These are phyloP conservation scores for Mantis religiosa DNA, from an alignment of 2,888 invertebrate genomes.

Conservation along the genomic window DNA sequence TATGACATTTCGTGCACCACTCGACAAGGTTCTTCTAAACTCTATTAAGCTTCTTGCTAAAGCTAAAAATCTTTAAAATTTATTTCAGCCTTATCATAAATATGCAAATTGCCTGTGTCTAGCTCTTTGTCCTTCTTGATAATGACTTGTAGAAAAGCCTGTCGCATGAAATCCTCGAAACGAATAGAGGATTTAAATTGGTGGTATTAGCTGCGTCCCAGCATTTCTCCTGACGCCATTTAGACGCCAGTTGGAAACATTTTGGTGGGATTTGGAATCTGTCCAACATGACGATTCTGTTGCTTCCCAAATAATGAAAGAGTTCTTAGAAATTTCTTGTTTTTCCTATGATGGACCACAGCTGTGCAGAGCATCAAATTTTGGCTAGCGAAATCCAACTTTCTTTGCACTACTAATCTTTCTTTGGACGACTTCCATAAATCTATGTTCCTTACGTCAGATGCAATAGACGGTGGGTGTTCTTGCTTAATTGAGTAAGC, in stretches of 20 bases:
- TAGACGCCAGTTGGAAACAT: background rate
- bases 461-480: background rate
- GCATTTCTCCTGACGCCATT: background rate
- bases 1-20: no score
- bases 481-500: no score
- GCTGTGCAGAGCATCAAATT: background rate
- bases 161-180: background rate
- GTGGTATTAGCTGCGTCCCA: background rate
- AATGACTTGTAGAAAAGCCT: background rate
- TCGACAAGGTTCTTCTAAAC: no score
- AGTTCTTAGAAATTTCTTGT: background rate
- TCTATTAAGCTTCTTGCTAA: no score
- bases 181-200: background rate
- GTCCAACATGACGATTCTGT: background rate
- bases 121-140: background rate
- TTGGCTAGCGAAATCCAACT: background rate
- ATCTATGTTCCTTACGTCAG: background rate
- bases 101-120: background rate
- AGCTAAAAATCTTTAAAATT: background rate
- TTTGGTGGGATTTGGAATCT: background rate
- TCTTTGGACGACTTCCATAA: background rate
- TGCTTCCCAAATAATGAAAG: background rate
- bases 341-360: background rate
- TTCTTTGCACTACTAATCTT: background rate
- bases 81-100: background rate